A percentile compares a stretch with the other conserved stretches of the same genome.
These are phyloP conservation scores for Biston stratarius DNA, from an alignment of 2,888 invertebrate genomes.

Conservation along the genomic window DNA sequence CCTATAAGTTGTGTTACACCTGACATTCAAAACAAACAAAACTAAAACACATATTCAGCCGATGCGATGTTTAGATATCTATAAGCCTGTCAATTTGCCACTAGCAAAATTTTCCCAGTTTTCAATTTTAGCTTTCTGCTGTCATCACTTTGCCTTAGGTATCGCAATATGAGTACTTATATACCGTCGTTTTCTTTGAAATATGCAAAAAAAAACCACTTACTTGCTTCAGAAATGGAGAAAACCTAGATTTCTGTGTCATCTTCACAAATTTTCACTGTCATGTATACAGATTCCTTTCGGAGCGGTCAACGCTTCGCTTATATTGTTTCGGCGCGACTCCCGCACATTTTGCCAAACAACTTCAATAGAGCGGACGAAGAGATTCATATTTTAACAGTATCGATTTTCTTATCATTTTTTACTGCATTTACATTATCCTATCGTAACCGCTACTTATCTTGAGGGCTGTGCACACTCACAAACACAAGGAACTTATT, in stretches of 20 bases:
- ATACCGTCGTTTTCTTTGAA: too few species aligned
- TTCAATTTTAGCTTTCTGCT: too few species aligned
- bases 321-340: neutral
- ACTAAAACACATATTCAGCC: too few species aligned
- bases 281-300: neutral
- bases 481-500: neutral
- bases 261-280: slow-evolving; percentile 38
- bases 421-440: slow-evolving; percentile 37
- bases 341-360: slow-evolving; percentile 12
- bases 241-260: slow-evolving; percentile 46
- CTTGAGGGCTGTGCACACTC: slow-evolving; percentile 23
- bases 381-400: slow-evolving; percentile 27
- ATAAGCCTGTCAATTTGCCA: too few species aligned
- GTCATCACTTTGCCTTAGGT: too few species aligned
- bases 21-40: too few species aligned
- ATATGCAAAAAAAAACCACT: slow-evolving; percentile 27
- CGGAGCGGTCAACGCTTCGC: neutral
- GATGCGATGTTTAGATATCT: too few species aligned
- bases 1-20: too few species aligned
- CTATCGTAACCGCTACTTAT: slow-evolving; percentile 25
- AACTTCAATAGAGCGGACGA: slow-evolving; percentile 7
- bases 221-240: slow-evolving; percentile 63
- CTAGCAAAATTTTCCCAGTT: too few species aligned
- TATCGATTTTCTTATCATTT: slow-evolving; percentile 34
- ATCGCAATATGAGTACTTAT: too few species aligned